These are phyloP conservation scores for Caenorhabditis brenneri DNA, from an alignment of 1,140 invertebrate genomes.

Conservation along the genomic window DNA sequence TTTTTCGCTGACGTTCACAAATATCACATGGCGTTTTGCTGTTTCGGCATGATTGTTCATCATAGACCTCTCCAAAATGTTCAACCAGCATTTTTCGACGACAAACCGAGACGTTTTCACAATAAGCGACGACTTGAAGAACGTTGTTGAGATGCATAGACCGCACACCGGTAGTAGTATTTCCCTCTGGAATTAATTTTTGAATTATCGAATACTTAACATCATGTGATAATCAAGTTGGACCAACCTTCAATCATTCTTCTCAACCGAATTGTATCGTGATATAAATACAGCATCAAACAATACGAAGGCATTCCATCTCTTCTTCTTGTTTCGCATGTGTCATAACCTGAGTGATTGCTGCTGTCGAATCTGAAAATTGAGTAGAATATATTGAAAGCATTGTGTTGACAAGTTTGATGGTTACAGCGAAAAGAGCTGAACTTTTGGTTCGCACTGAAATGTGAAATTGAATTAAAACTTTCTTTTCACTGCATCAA, in stretches of 20 bases:
- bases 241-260: conserved; percentile 56
- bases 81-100: conserved; percentile 62
- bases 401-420: too few species aligned
- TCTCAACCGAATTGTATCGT: conserved; percentile 52
- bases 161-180: conserved; percentile 51
- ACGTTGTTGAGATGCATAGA: conserved; percentile 59
- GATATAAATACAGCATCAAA: conserved; percentile 56
- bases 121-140: conserved; percentile 57
- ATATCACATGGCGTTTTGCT: conserved; percentile 49
- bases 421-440: too few species aligned
- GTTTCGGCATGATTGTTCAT: conserved; percentile 49
- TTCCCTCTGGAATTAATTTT: too few species aligned
- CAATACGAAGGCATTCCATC: conserved; percentile 71
- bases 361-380: too few species aligned
- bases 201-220: too few species aligned
- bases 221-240: too few species aligned
- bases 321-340: too few species aligned
- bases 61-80: conserved; percentile 64
- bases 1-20: conserved; percentile 42
- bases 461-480: too few species aligned
- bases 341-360: too few species aligned
- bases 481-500: too few species aligned
- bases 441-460: too few species aligned
- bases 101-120: conserved; percentile 62
- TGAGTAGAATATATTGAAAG: too few species aligned